These are phyloP conservation scores for Chymomyza procnemis DNA, from an alignment of 2,888 invertebrate genomes.

Conservation along the genomic window DNA sequence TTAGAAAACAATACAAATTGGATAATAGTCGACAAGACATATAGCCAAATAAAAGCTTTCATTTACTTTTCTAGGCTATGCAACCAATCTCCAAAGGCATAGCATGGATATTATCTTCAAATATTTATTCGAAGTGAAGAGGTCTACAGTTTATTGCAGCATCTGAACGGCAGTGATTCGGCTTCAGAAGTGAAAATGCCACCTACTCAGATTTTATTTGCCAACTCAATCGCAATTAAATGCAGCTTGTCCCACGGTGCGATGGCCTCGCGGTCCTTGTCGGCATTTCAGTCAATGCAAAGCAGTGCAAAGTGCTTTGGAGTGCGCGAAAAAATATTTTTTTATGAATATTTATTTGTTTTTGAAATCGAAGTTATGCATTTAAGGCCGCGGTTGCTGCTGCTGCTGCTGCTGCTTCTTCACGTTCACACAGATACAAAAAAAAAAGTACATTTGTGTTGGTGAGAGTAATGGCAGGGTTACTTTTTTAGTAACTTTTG, in stretches of 20 bases:
- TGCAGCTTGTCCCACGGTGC: background rate
- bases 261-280: slow-evolving; percentile 24
- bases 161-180: too few relatives aligned
- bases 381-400: slow-evolving; percentile 25
- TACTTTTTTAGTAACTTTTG: slow-evolving; percentile 11
- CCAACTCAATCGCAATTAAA: background rate
- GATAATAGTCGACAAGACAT: too few relatives aligned
- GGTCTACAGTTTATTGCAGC: too few relatives aligned
- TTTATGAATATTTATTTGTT: slow-evolving; percentile 72
- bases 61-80: too few relatives aligned
- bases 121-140: too few relatives aligned
- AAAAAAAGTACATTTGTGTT: background rate
- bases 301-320: slow-evolving; percentile 3
- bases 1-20: too few relatives aligned
- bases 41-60: too few relatives aligned
- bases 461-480: background rate
- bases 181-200: too few relatives aligned
- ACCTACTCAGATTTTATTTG: too few relatives aligned
- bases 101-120: too few relatives aligned
- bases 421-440: background rate
- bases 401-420: slow-evolving; percentile 18
- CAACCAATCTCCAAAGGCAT: too few relatives aligned
- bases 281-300: background rate
- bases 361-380: slow-evolving; percentile 71
- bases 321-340: slow-evolving; percentile 52